Evolutionary conservation across 2,888 invertebrate genomes (phyloP).

Genomic region (Notocelia uddmanniana): DNA sequence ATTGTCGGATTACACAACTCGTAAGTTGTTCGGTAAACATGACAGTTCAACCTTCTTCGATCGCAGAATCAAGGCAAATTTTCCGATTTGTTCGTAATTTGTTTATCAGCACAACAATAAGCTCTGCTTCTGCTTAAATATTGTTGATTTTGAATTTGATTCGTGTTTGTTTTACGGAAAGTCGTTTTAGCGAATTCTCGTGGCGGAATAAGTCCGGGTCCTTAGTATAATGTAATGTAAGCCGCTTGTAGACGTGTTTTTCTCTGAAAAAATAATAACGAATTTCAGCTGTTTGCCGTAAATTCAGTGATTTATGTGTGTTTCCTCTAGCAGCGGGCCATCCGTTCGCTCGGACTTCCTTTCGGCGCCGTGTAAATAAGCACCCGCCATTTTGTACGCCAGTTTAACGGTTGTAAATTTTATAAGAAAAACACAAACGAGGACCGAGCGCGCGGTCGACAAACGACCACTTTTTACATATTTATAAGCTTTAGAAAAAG

Average conservation of each 20-base stretch:
- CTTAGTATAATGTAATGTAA: constrained; percentile 50
- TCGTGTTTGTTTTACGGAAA: constrained; percentile 53
- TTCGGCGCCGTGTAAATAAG: constrained; percentile 78
- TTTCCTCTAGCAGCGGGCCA: constrained; percentile 71
- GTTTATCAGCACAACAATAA: constrained; percentile 67
- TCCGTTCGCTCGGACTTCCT: constrained; percentile 76
- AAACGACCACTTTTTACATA: constrained; percentile 65
- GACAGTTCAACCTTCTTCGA: constrained; percentile 70
- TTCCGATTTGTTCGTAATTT: constrained; percentile 68
- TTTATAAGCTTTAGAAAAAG: constrained; percentile 61
- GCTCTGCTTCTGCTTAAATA: constrained; percentile 57
- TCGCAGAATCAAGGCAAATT: constrained; percentile 64
- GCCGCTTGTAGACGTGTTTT: constrained; percentile 65
- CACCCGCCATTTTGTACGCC: constrained; percentile 73
- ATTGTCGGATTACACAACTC: constrained; percentile 82
- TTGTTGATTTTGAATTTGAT: constrained; percentile 66
- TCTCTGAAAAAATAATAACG: constrained; percentile 70
- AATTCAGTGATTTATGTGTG: constrained; percentile 79
- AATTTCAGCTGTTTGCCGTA: constrained; percentile 74
- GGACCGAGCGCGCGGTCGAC: constrained; percentile 53
- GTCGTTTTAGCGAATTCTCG: constrained; percentile 41
- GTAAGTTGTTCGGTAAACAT: constrained; percentile 81
- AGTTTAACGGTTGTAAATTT: constrained; percentile 76
- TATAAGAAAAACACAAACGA: constrained; percentile 65
- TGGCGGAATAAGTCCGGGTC: constrained; percentile 52